Base-by-base conservation (phyloP, 2,888 invertebrate genomes). In the Sphinx pinastri region DNA sequence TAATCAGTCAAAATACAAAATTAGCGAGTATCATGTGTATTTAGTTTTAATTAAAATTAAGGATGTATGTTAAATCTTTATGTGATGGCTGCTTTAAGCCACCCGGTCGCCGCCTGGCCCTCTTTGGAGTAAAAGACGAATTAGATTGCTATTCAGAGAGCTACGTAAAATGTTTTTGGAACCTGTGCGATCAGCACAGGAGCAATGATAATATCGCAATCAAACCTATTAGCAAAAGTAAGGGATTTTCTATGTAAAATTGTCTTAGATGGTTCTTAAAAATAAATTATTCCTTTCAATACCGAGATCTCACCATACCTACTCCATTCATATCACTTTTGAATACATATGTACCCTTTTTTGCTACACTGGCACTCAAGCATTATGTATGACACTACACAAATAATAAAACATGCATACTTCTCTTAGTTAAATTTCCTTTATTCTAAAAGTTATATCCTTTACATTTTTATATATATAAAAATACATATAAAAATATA, bases 91-190 rank as follows among this genome's bases (percentile, higher is more conserved):
- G 88, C 72, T 85, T 84, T 71, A 85, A 76, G 63, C 90, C 91
- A 0, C 74, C 71, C 0, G 79, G 79, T 14, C 82, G 81, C 8
- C 81, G 88, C 13, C 79, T 91, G n/a, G 88, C 84, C 0, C 77
- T 88, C 13, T 84, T 88, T 70, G 81, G 83, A 72, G 79, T 78
- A 2, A 85, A 80, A 25, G 87, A 90, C 67, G 85, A 87, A 47
- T 89, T 84, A 58, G 90, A 90, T 71, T 92, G 91, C 73, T 90
- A 90, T 71, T 82, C 88, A 0, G 89, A 92, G 66, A 84, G 88
- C 75, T 93, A 92, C 70, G 78, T 92, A 31, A 91, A 91, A 78
- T 90, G 91, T 73, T 93, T 93, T 74, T 93, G 92, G 92, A 83
- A 85, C 6, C 78, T 93, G 6, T 92, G 92, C 73, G 90, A 90